Conservation (phyloP, 2,797 vertebrate genomes). For the Clarias pachynema region DNA sequence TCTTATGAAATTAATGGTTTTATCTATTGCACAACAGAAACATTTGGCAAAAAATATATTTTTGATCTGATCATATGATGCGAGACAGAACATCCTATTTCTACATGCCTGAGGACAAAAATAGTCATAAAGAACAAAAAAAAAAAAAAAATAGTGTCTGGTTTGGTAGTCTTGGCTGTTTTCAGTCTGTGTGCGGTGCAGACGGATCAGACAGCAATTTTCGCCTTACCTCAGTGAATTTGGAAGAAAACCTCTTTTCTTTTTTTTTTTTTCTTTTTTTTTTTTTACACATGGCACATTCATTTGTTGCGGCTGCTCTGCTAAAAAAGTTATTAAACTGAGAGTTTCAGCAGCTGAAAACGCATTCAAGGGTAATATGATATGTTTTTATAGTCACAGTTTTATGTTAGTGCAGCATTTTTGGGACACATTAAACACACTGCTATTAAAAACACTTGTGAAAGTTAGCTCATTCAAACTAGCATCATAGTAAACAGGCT, state of each 20-base stretch:
- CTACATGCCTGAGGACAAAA: not conserved
- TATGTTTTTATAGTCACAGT: conserved; percentile 18
- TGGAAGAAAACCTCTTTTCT: not conserved
- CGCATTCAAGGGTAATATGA: not conserved
- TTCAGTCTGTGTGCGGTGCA: conserved; percentile 42
- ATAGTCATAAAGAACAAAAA: conserved; percentile 16
- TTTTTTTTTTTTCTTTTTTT: not conserved
- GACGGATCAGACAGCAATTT: conserved; percentile 45
- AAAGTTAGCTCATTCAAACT: conserved; percentile 6
- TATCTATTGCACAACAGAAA: not conserved
- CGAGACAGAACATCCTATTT: not conserved
- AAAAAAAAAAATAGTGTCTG: conserved; percentile 17
- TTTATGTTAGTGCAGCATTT: conserved; percentile 3
- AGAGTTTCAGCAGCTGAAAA: conserved; percentile 26
- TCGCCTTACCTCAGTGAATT: conserved; percentile 43
- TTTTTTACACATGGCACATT: not conserved
- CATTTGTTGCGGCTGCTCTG: not conserved
- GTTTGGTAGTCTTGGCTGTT: conserved; percentile 7
- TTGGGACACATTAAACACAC: conserved; percentile 15
- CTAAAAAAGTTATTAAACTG: conserved; percentile 9
- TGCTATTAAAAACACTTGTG: conserved; percentile 17
- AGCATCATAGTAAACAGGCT: conserved; percentile 2
- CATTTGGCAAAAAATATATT: not conserved
- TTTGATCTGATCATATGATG: not conserved
- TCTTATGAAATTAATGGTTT: conserved; percentile 3